Base-by-base conservation (phyloP, 2,888 invertebrate species). In the Tachina grossa region DNA sequence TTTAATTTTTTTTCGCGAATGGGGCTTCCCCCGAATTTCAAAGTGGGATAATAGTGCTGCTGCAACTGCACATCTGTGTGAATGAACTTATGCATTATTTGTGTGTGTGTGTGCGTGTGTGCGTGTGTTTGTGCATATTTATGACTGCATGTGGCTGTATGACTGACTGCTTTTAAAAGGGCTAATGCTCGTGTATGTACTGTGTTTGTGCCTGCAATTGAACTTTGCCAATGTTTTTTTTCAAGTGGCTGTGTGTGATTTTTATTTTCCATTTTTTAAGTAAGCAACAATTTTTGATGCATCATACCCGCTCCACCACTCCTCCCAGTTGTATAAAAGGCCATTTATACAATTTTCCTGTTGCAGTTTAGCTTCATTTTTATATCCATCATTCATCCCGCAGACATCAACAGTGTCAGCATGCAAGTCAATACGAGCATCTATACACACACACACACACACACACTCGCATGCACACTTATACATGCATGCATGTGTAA, bases 11-110 rank as follows among this genome's bases (percentile, higher is more conserved):
- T 83, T 77, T 57, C n/a, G 75, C 69, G 53, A 63, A 53, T 65
- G 22, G 66, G 66, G 77, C 16, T 59, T 53, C 45, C 47, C 81
- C 81, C 83, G 41, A 83, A 85, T 76, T 85, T 76, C 66, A 76
- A 72, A 85, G 76, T 85, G 83, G 75, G 68, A 83, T 85, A 83
- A 83, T 76, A 83, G 65, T 79, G 59, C 79, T 80, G 59, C 80
- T 80, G 82, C 79, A 80, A 59, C 55, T 83, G 85, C 85, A 85
- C 77, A 66, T 55, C 72, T 47, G 83, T 83, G 79, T 85, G 85
- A 80, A 80, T 85, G 85, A 85, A 83, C 85, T 83, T 16, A 16
- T 71, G 49, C 53, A 55, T 31, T 59, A 65, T 55, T 9, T n/a
- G 19, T 39, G 22, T 72, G 16, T 74, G 59, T 47, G 41, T 75